Evolutionary conservation across 2,113 vertebrate genomes (phyloP).

Genomic region (Excalfactoria chinensis): DNA sequence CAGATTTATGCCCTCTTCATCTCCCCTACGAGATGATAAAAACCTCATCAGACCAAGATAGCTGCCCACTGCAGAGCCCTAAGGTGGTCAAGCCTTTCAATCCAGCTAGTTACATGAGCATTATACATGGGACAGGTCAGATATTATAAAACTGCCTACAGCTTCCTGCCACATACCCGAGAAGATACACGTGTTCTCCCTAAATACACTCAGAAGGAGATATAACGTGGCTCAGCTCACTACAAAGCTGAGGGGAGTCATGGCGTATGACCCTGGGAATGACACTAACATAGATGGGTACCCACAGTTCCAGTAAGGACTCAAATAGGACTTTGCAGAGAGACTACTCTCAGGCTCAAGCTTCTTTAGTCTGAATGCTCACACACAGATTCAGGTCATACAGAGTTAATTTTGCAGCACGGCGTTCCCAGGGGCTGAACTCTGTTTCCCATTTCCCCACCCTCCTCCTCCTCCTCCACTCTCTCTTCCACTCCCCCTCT

Average conservation of each 20-base stretch:
- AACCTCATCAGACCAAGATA: not conserved
- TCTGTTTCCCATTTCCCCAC: not conserved
- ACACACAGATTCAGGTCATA: not conserved
- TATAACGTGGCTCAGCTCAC: rapidly evolving
- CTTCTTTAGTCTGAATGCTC: not conserved
- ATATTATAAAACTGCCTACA: not conserved
- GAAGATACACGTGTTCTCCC: not conserved
- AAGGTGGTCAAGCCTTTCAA: not conserved
- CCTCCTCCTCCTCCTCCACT: constrained; percentile 10
- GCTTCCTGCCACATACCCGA: constrained; percentile 4
- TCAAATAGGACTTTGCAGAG: not conserved
- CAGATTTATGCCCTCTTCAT: not conserved
- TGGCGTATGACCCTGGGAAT: rapidly evolving
- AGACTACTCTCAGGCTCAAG: not conserved
- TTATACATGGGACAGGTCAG: not conserved
- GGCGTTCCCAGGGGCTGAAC: constrained; percentile 7
- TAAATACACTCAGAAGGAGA: not conserved
- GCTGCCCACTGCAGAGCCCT: not conserved
- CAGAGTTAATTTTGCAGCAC: constrained; percentile 9
- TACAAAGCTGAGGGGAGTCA: not conserved
- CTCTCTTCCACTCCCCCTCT: not conserved
- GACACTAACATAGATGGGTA: not conserved
- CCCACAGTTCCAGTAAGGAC: not conserved
- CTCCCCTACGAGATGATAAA: not conserved
- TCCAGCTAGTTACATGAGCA: not conserved